Evolutionary conservation across 1,140 invertebrate species (phyloP).

Genomic region (Lordiphosa collinella): DNA sequence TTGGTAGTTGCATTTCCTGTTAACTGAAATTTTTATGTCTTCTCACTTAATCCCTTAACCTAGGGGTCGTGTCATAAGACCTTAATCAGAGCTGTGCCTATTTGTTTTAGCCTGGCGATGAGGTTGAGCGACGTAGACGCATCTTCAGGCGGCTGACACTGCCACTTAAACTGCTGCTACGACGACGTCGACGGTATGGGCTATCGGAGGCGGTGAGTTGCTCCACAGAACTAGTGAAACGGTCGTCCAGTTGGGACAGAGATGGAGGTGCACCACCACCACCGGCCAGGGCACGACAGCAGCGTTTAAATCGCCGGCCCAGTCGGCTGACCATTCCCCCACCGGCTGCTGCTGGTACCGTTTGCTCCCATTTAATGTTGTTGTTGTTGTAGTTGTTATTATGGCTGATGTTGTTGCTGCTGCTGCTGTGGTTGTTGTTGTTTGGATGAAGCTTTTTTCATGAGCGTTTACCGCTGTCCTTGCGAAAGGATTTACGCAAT

Average conservation of each 20-base stretch:
- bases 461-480: conserved; percentile 82
- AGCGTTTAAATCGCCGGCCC: conserved; percentile 46
- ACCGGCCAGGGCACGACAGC: conserved; percentile 26
- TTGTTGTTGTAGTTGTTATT: conserved; percentile 16
- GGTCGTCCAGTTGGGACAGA: conserved; percentile 4
- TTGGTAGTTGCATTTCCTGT: no score
- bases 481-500: conserved; percentile 87
- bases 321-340: conserved; percentile 44
- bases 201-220: conserved; percentile 45
- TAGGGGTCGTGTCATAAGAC: not conserved
- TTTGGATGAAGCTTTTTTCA: conserved; percentile 48
- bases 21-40: no score
- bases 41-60: no score
- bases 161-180: conserved; percentile 40
- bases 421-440: conserved; percentile 28
- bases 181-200: conserved; percentile 48
- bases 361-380: conserved; percentile 23
- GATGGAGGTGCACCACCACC: not conserved
- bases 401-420: conserved; percentile 18
- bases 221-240: conserved; percentile 41
- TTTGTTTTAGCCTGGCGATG: conserved; percentile 46
- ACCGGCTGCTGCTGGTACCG: not conserved
- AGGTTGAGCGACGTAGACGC: conserved; percentile 55
- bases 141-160: conserved; percentile 56
- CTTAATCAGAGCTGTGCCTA: not conserved